A percentile compares a stretch with the other conserved stretches of the same genome.
phyloP scores from a whole-genome alignment of 2,797 vertebrate genomes.

The Acrossocheilus fasciatus region DNA sequence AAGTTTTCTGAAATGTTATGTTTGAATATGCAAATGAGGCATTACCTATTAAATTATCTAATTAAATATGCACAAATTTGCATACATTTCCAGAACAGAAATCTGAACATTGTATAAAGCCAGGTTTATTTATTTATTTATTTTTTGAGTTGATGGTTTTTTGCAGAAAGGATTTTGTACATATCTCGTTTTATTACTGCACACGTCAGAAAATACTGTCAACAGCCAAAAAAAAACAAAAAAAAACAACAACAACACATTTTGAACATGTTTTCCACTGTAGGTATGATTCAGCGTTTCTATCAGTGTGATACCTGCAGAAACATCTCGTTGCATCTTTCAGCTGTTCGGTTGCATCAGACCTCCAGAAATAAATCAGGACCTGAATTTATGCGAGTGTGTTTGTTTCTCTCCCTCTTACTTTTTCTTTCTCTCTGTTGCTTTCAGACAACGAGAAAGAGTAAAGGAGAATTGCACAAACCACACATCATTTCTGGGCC shows the following conservation, averaged over 20 bases:
- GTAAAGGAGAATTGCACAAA: not conserved
- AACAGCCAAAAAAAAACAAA: not conserved
- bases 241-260: not conserved
- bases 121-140: too few relatives aligned
- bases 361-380: conserved; percentile 36
- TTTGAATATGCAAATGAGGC: not conserved
- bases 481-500: not conserved
- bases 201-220: not conserved
- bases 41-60: too few relatives aligned
- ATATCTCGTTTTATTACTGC: not conserved
- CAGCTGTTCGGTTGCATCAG: conserved; percentile 58
- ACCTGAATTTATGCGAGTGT: conserved; percentile 21
- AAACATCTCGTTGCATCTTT: conserved; percentile 40
- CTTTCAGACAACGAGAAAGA: conserved; percentile 12
- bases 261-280: not conserved
- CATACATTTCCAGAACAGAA: not conserved
- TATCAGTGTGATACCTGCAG: not conserved
- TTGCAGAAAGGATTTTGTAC: not conserved
- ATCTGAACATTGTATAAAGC: not conserved
- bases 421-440: conserved; percentile 13
- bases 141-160: not conserved
- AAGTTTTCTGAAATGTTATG: not conserved
- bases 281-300: conserved; percentile 1
- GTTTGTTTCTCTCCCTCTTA: conserved; percentile 21
- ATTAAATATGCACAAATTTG: not conserved